Base-by-base conservation (phyloP, 2,113 vertebrate species). In the Connochaetes taurinus region DNA sequence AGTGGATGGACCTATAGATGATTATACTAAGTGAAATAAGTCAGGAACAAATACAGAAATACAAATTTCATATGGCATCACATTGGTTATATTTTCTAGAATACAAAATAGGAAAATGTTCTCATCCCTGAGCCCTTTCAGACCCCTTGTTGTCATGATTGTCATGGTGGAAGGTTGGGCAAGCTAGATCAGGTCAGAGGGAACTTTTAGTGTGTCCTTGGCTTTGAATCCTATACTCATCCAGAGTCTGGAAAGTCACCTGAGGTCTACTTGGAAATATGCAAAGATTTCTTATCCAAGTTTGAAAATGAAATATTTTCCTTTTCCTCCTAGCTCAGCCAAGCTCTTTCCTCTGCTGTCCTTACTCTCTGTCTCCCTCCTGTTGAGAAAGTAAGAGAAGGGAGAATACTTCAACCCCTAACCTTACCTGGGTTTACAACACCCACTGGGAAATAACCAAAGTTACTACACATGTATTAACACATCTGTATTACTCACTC, bases 151-250 rank as follows among this genome's bases (percentile, higher is more conserved):
- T 92, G 14, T 97, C 43, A 14, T 21, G 0, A n/a, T 57, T 78
- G 97, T 78, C 15, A 87, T 52, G 7, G 4, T 36, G 14, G 19
- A 19, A 16, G 53, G 6, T 11, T 14, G 4, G 58, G n/a, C 1
- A 52, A 82, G 19, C 76, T 80, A 95, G 95, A 95, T 76, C 85
- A 52, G 85, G 53, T 47, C 45, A 52, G 89, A 94, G 95, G 97
- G 96, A 90, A 78, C 85, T 97, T 97, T 93, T 97, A 71, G 36
- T 88, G 90, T 92, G 96, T 94, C 91, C 97, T 96, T 87, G 93
- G 90, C 95, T 98, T 96, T 98, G 95, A 64, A 89, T 82, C 78
- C 50, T 29, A 31, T 45, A 45, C 16, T 45, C 29, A 45, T 8
- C 19, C 13, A 33, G 12, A 53, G 47, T 36, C 86, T 45, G 58